Evolutionary conservation across 1,140 invertebrate genomes (phyloP), one percentile per base, ranked within the genome.

Genomic region (Goniozus legneri): DNA sequence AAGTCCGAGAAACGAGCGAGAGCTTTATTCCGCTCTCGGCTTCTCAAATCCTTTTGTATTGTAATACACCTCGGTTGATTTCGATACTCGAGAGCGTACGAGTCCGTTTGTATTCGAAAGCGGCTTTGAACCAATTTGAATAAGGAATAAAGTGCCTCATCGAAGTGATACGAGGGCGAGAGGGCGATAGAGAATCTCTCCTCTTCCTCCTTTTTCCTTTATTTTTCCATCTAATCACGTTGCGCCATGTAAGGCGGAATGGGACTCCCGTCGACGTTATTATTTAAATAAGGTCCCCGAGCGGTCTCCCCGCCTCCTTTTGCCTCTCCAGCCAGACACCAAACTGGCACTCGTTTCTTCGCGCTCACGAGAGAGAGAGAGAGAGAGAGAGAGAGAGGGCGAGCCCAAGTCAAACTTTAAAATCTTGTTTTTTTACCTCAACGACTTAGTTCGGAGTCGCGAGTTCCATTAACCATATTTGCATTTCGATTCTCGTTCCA

Each of bases 141-240:
- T 65, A 65, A 62, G 60, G 58, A 65, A 65, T 64, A 65, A 65
- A 64, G 62, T 65, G 57, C 56, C 59, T 58, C 60, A 61, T 61
- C 54, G 54, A 61, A 58, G 59, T 61, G 59, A 62, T 60, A 62
- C 57, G 56, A 58, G 46, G 43, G 52, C 51, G 34, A 47, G 51
- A 33, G 13, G 12, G 18, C 13, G 13, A 24, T 8, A 16, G 37
- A 33, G 16, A 42, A 31, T 8, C n/a, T n/a, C n/a, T n/a, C n/a
- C n/a, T n/a, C n/a, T n/a, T n/a, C n/a, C n/a, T n/a, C n/a, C n/a
- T n/a, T n/a, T n/a, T n/a, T n/a, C n/a, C n/a, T n/a, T n/a, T n/a
- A n/a, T n/a, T n/a, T 44, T 51, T 63, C 63, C 60, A 63, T 63
- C 60, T 62, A 62, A 63, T 63, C 60, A 62, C 54, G 60, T 62